phyloP scores from a whole-genome alignment of 2,797 vertebrate species.

The Epinephelus coioides region DNA sequence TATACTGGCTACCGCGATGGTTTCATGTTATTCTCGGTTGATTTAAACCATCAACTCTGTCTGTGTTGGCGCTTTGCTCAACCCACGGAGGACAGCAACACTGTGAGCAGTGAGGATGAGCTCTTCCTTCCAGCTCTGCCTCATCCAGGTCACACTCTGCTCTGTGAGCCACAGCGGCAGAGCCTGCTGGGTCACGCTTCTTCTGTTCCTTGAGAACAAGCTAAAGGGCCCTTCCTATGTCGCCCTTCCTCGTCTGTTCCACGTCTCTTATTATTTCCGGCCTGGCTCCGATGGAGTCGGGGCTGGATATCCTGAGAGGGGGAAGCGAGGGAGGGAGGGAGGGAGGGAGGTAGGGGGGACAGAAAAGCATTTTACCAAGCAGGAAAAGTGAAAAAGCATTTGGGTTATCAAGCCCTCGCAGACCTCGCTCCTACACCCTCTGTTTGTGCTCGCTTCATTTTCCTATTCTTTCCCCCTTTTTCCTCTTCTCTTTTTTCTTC shows the following conservation, averaged over 20 bases:
- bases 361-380: slow-evolving; percentile 68
- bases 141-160: neutral
- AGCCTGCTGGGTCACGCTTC: slow-evolving; percentile 51
- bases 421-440: slow-evolving; percentile 46
- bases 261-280: slow-evolving; percentile 89
- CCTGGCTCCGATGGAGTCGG: slow-evolving; percentile 81
- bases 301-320: slow-evolving; percentile 77
- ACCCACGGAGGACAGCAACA: neutral
- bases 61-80: neutral
- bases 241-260: slow-evolving; percentile 78
- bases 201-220: slow-evolving; percentile 82
- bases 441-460: slow-evolving; percentile 53
- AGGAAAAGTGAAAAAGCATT: slow-evolving; percentile 77
- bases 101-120: neutral
- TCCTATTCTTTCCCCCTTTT: slow-evolving; percentile 43
- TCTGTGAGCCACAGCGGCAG: slow-evolving; percentile 15
- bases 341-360: neutral
- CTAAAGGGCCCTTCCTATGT: slow-evolving; percentile 79
- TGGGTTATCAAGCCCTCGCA: slow-evolving; percentile 70
- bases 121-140: slow-evolving; percentile 27
- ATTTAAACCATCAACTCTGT: neutral
- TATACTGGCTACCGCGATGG: too few species aligned
- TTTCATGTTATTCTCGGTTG: neutral
- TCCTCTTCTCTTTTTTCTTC: slow-evolving; percentile 16
- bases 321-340: slow-evolving; percentile 3